Evolutionary conservation across 1,140 invertebrate genomes (phyloP), one percentile per base, ranked within the genome.

Genomic region (Cyclina sinensis): DNA sequence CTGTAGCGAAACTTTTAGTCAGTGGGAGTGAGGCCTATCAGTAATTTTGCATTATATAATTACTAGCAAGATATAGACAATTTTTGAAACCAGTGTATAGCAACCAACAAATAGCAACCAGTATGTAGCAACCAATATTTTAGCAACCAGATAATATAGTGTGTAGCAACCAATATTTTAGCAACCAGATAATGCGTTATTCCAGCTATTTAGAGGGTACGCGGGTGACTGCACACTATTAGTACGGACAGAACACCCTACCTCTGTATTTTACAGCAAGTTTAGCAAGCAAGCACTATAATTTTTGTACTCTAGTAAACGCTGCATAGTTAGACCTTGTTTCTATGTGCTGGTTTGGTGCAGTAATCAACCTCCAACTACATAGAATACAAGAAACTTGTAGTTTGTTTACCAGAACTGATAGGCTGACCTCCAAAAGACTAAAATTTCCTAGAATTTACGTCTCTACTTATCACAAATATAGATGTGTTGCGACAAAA

Each of bases 331-430:
- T 62, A 62, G 57, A 62, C 57, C 57, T 62, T 27, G 27, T 62
- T 62, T 62, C 57, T 62, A 62, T 21, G 18, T 27, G 27, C 57
- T 62, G 27, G 57, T 62, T 62, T 62, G 27, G 46, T 62, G 27
- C 57, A 62, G 57, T 62, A 62, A 62, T 62, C 57, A 62, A 62
- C 57, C 57, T 62, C 57, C 57, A 62, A 27, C 27, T 62, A 62
- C 18, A 21, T 62, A 21, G 57, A 62, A 24, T 21, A 62, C 57
- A 62, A 62, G 27, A 27, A 62, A 62, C 27, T 62, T 62, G 57
- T 27, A 62, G 57, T 48, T 48, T 48, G 46, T 48, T 48, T 48
- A 62, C 57, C 57, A 21, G 18, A 27, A 62, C 18, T 62, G 57
- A 21, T 62, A 27, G 18, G 18, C 57, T 27, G 27, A 62, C 27